Evolutionary conservation across 2,797 vertebrate genomes (phyloP).

Genomic region (Rhyacichthys aspro): DNA sequence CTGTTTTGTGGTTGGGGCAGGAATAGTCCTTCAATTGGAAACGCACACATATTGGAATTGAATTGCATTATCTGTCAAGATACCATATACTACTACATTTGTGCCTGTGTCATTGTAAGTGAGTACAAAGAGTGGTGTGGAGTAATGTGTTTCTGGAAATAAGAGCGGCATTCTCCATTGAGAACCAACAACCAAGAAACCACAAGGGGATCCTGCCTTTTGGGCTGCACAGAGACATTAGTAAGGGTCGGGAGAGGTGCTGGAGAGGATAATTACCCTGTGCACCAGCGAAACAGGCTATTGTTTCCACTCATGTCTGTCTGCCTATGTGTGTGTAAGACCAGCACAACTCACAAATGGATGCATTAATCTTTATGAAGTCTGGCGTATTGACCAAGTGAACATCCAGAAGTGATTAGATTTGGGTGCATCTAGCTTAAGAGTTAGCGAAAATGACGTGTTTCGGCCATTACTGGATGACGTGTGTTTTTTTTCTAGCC

Average conservation of each 20-base stretch:
- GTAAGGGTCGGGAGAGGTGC: constrained; percentile 32
- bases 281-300: constrained; percentile 11
- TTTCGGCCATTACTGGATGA: constrained; percentile 12
- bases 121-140: constrained; percentile 23
- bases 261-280: constrained; percentile 34
- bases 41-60: constrained; percentile 24
- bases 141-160: constrained; percentile 49
- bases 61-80: constrained; percentile 48
- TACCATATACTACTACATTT: constrained; percentile 25
- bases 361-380: constrained; percentile 16
- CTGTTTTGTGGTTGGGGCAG: constrained; percentile 41
- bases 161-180: constrained; percentile 39
- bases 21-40: constrained; percentile 43
- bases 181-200: constrained; percentile 42
- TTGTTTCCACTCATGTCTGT: constrained; percentile 13
- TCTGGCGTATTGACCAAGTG: constrained; percentile 11
- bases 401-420: constrained; percentile 14
- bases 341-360: constrained; percentile 2
- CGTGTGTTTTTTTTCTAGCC: background rate
- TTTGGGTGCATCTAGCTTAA: constrained; percentile 17
- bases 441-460: constrained; percentile 12
- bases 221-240: constrained; percentile 28
- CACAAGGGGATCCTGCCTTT: constrained; percentile 21
- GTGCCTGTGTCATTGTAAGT: constrained; percentile 34
- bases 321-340: constrained; percentile 4